Evolutionary conservation across 2,888 invertebrate species (phyloP), one percentile per base, ranked within the genome.

Genomic region (Heliconius ismenius): DNA sequence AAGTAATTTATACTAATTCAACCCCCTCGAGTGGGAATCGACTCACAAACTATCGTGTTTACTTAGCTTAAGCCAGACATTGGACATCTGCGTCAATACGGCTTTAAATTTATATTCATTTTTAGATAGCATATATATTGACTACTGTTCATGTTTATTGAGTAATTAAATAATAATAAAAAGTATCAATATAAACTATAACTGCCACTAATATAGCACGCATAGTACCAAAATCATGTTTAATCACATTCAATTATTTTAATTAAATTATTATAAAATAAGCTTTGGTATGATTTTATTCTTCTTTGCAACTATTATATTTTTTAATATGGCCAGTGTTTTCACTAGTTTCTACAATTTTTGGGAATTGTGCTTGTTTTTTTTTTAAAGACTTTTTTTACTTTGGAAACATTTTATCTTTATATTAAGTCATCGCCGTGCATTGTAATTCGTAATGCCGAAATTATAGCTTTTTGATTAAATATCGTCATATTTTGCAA

Each of bases 161-260:
- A n/a, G 21, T 54, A n/a, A 32, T 49, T 62, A 64, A 24, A 32
- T 32, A 60, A 28, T 15, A 54, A 65, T 72, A 39, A n/a, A 49
- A 70, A 60, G 36, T 49, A 54, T 26, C 54, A 70, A 65, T 70
- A 64, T 76, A 72, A 26, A 24, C 18, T 72, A 18, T 62, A 74
- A 67, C 73, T 77, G 69, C 75, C 65, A 75, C 72, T 77, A 77
- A 75, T 73, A 77, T 7, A 75, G 75, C 77, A 75, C 77, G 72
- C 65, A 67, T 74, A 77, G 70, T 58, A 62, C 75, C 74, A 67
- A 75, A 64, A 65, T 75, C 65, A 74, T 70, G 26, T 74, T 69
- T 54, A 64, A 67, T 62, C 39, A 49, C 32, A 39, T 54, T 36
- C 32, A 32, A 28, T 64, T 64, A 32, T n/a, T 15, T 68, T 7